A percentile compares a stretch with the other conserved stretches of the same genome.
Conservation (phyloP, 2,888 invertebrate genomes). For the Cheilosia vulpina region DNA sequence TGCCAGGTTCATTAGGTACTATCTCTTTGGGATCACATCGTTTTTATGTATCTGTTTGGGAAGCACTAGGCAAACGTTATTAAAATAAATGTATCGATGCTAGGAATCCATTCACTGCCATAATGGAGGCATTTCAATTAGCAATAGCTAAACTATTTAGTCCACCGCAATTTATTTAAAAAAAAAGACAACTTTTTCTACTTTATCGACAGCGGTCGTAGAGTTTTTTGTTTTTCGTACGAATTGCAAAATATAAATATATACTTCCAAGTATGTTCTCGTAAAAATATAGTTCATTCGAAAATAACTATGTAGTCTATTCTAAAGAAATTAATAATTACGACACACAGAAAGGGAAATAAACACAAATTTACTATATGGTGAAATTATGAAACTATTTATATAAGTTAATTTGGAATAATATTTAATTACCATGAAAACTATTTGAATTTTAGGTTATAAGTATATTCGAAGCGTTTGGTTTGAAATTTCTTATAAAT, state of each 20-base stretch:
- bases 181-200: constrained; percentile 53
- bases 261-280: constrained; percentile 21
- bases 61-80: constrained; percentile 37
- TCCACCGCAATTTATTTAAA: constrained; percentile 22
- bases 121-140: constrained; percentile 62
- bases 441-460: constrained; percentile 17
- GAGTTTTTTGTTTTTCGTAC: constrained; percentile 17
- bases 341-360: neutral
- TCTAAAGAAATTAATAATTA: neutral
- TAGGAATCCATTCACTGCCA: constrained; percentile 61
- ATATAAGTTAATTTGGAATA: neutral
- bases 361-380: constrained; percentile 38
- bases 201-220: constrained; percentile 28
- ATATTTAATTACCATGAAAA: neutral
- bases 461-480: constrained; percentile 30
- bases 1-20: constrained; percentile 1
- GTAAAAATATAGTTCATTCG: constrained; percentile 7
- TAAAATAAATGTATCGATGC: constrained; percentile 1
- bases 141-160: constrained; percentile 6
- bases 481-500: constrained; percentile 32
- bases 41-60: neutral
- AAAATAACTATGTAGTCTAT: neutral
- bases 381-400: neutral
- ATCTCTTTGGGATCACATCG: constrained; percentile 15
- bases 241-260: constrained; percentile 25